These are phyloP conservation scores for Caenorhabditis zanzibari DNA, from an alignment of 2,888 invertebrate species.

Conservation along the genomic window DNA sequence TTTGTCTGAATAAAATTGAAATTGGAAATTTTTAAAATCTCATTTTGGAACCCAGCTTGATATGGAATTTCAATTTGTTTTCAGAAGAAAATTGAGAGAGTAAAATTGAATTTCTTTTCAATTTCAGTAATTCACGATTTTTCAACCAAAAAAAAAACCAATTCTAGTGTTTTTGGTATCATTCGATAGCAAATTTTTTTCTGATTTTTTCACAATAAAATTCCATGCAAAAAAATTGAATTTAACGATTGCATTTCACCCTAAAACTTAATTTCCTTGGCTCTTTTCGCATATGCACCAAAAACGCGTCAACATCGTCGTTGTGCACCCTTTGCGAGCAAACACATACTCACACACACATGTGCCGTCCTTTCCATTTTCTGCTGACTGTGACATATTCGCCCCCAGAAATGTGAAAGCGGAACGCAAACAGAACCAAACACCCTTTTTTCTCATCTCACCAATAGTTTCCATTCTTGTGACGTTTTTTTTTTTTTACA, in stretches of 20 bases:
- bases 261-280: background rate
- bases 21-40: too few species aligned
- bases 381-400: slow-evolving; percentile 11
- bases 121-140: background rate
- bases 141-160: slow-evolving; percentile 13
- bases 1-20: slow-evolving; percentile 1
- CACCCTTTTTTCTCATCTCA: slow-evolving; percentile 6
- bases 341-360: background rate
- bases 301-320: slow-evolving; percentile 6
- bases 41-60: too few species aligned
- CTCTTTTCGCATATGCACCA: slow-evolving; percentile 2
- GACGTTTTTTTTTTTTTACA: slow-evolving; percentile 22
- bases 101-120: too few species aligned
- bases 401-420: slow-evolving; percentile 6
- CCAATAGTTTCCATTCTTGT: slow-evolving; percentile 34
- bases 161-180: slow-evolving; percentile 4
- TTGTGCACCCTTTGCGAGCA: slow-evolving; percentile 11
- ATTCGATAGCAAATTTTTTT: slow-evolving; percentile 24
- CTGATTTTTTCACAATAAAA: background rate
- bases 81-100: too few species aligned
- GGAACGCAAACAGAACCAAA: slow-evolving; percentile 44
- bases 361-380: background rate
- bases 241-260: background rate
- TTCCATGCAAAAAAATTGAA: background rate
- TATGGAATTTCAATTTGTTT: too few species aligned